These are phyloP conservation scores for Hybognathus amarus DNA, from an alignment of 2,797 vertebrate species.

Conservation along the genomic window DNA sequence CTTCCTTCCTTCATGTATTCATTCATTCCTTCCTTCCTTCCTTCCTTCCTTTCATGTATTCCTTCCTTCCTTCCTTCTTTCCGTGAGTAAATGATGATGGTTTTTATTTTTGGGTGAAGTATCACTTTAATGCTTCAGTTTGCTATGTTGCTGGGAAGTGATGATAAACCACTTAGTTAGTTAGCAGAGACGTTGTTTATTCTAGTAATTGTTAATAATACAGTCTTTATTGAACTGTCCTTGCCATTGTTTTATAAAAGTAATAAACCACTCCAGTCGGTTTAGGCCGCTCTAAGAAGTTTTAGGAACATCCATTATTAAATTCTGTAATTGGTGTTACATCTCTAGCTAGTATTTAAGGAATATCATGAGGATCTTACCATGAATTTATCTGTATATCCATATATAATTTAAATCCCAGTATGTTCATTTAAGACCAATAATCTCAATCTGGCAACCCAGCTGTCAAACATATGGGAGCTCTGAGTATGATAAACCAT, in stretches of 20 bases:
- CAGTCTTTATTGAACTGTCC: not conserved
- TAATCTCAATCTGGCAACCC: conserved; percentile 39
- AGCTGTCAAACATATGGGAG: conserved; percentile 28
- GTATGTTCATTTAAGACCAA: conserved; percentile 1
- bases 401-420: conserved; percentile 17
- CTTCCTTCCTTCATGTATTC: not conserved
- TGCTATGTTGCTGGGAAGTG: not conserved
- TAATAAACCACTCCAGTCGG: not conserved
- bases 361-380: not conserved
- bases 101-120: not conserved
- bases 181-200: not conserved
- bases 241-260: not conserved
- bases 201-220: not conserved
- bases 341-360: not conserved
- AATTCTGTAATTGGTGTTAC: conserved; percentile 6
- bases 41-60: not conserved
- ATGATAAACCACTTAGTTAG: not conserved
- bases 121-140: not conserved
- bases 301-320: conserved; percentile 8
- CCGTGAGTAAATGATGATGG: too few relatives aligned
- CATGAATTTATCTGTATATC: not conserved
- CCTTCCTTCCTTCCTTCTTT: not conserved
- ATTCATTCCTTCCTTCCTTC: not conserved
- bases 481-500: conserved; percentile 9
- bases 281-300: conserved; percentile 8